A percentile compares a stretch with the other conserved stretches of the same genome.
Evolutionary conservation across 2,797 vertebrate genomes (phyloP).

Genomic region (Chloroceryle amazona): DNA sequence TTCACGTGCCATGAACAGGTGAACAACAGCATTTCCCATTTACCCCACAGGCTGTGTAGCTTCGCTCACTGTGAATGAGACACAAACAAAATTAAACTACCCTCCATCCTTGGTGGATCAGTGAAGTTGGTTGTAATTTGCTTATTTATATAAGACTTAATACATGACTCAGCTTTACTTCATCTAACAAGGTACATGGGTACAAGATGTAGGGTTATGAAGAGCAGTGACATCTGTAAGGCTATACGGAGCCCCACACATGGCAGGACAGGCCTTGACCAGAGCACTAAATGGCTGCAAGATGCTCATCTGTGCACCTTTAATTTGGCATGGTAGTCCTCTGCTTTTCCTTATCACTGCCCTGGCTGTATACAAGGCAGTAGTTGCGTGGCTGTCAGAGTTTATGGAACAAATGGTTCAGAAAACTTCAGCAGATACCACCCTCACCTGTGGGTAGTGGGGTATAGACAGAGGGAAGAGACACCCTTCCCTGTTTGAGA

Average conservation of each 20-base stretch:
- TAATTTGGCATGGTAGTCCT: too few species aligned
- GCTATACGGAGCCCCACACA: not conserved
- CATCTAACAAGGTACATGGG: rapidly evolving
- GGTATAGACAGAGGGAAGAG: not conserved
- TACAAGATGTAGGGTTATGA: not conserved
- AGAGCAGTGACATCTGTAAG: not conserved
- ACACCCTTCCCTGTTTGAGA: not conserved
- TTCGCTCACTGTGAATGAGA: rapidly evolving
- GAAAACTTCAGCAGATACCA: not conserved
- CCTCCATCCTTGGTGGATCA: not conserved
- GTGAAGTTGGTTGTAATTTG: not conserved
- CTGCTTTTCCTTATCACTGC: not conserved
- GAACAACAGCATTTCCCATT: not conserved
- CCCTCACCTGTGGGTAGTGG: rapidly evolving
- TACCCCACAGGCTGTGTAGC: rapidly evolving
- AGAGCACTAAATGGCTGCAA: not conserved
- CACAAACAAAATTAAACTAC: not conserved
- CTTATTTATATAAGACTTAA: not conserved
- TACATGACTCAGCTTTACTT: not conserved
- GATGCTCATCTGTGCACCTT: not conserved
- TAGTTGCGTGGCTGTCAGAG: rapidly evolving
- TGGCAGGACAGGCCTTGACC: not conserved
- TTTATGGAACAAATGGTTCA: not conserved
- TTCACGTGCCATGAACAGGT: not conserved
- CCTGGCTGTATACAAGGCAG: not conserved